Evolutionary conservation across 2,113 vertebrate species (phyloP).

Genomic region (Crotophaga sulcirostris): DNA sequence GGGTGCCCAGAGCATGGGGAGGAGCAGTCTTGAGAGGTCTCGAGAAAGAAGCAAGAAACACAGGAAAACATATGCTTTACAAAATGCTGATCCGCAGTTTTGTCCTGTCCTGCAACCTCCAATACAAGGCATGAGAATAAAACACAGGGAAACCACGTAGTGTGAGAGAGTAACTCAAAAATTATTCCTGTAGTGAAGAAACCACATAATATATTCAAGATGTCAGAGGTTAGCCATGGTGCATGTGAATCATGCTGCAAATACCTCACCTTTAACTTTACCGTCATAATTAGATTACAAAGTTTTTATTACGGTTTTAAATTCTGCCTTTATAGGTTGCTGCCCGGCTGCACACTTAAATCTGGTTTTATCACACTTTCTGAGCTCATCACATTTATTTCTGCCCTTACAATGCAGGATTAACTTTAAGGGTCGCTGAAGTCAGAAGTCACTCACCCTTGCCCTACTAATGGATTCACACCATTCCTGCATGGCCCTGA

Average conservation of each 20-base stretch:
- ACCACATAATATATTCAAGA: constrained; percentile 69
- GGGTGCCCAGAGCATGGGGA: background rate
- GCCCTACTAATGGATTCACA: constrained; percentile 77
- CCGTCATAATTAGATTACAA: constrained; percentile 70
- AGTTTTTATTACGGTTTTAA: constrained; percentile 75
- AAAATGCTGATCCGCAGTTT: background rate
- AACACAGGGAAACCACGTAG: background rate
- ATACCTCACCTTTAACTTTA: constrained; percentile 75
- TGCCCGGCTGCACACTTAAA: constrained; percentile 63
- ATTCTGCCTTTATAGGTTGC: constrained; percentile 72
- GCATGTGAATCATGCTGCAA: constrained; percentile 63
- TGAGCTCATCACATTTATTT: constrained; percentile 75
- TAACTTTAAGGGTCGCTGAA: constrained; percentile 76
- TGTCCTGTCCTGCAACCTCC: background rate
- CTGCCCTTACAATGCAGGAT: constrained; percentile 72
- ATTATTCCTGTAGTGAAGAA: constrained; percentile 52
- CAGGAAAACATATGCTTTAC: background rate
- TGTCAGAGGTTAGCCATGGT: constrained; percentile 66
- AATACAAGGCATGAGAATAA: constrained; percentile 11
- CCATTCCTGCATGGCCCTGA: constrained; percentile 60
- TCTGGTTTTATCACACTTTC: constrained; percentile 69
- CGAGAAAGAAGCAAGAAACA: background rate
- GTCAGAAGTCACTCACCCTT: constrained; percentile 77
- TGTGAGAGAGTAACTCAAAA: constrained; percentile 48
- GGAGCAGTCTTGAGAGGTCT: background rate